A percentile compares a stretch with the other conserved stretches of the same genome.
Evolutionary conservation across 2,797 vertebrate genomes (phyloP).

Genomic region (Acipenser oxyrinchus): DNA sequence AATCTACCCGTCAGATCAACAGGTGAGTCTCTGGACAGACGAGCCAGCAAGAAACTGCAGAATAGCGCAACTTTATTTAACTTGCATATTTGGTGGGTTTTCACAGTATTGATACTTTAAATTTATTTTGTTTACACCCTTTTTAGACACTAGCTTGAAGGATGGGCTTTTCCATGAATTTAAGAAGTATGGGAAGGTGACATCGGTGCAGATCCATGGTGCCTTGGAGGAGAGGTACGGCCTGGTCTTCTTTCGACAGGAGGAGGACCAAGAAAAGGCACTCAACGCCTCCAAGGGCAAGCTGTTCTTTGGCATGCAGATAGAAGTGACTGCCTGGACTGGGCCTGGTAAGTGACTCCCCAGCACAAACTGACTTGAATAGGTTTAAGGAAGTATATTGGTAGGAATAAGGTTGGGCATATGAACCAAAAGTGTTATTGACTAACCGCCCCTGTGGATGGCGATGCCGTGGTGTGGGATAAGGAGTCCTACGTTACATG

Average conservation of each 20-base stretch:
- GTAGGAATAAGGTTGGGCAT: no score
- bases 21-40: slow-evolving; percentile 57
- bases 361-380: background rate
- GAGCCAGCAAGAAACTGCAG: no score
- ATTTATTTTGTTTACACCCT: background rate
- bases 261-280: slow-evolving; percentile 97
- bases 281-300: slow-evolving; percentile 92
- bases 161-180: slow-evolving; percentile 98
- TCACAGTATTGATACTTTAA: no score
- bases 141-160: slow-evolving; percentile 92
- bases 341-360: slow-evolving; percentile 74
- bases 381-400: background rate
- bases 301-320: slow-evolving; percentile 98
- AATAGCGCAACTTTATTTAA: no score
- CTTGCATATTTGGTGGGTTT: no score
- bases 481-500: no score
- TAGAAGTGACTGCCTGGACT: slow-evolving; percentile 94
- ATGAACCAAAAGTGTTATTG: no score
- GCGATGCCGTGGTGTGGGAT: no score
- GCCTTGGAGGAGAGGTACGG: slow-evolving; percentile 91
- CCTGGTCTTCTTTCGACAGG: slow-evolving; percentile 94
- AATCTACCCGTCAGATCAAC: slow-evolving; percentile 97
- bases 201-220: slow-evolving; percentile 95
- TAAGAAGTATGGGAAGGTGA: slow-evolving; percentile 98
- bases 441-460: no score